Evolutionary conservation across 2,888 invertebrate genomes (phyloP), one percentile per base, ranked within the genome.

Genomic region (Aphodius sticticus): DNA sequence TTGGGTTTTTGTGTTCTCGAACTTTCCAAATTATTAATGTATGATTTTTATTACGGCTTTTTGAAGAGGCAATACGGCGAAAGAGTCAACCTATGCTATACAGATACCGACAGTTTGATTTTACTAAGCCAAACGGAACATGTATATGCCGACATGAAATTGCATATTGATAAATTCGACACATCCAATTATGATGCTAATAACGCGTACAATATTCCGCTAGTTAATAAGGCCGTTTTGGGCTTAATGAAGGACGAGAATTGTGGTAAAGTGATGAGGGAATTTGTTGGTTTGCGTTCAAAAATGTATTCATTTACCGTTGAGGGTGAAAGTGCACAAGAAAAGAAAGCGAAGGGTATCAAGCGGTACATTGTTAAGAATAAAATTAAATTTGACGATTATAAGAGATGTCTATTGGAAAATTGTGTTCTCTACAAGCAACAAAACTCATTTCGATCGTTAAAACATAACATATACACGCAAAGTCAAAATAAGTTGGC

Each of bases 1-100:
- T 82, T 87, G 4, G 89, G 88, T n/a, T 85, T 88, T 80, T 70
- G 81, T 14, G 85, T 89, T 77, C 82, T 89, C 69, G 89, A 90
- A 77, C 53, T 90, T 36, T 87, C 85, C 0, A 90, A 90, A 85
- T 79, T 80, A 0, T 81, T 86, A 36, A 87, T 90, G 84, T 89
- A 89, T 80, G 85, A 88, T 70, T 88, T 88, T 81, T 84, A 85
- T 81, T 88, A 88, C 79, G 84, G 86, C 79, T 86, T 83, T 70
- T 82, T 88, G 35, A 86, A 84, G 80, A 53, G 35, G 69, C 84
- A 83, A 80, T 87, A 86, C 82, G 82, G 81, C n/a, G 77, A 83
- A 37, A 83, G 84, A 12, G 82, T 79, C 14, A 77, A 74, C 36
- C 76, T 87, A 14, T 78, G 85, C 53, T 86, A 86, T 72, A 84